Conservation (phyloP, 2,113 vertebrate species). For the Gnathonemus echidnorhynchus region DNA sequence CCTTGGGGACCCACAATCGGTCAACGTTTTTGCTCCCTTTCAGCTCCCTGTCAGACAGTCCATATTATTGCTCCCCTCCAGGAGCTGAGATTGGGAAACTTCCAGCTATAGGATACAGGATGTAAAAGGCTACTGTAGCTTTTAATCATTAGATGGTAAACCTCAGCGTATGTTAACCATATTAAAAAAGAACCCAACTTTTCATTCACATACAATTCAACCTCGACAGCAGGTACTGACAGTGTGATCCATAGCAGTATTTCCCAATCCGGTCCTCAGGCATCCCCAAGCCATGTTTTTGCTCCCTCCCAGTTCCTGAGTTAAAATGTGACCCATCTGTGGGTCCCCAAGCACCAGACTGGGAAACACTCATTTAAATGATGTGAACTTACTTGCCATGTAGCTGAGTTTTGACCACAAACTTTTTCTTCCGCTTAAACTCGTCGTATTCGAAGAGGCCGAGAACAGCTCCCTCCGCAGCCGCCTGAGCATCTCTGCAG, state of each 20-base stretch:
- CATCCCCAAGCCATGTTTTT: neutral
- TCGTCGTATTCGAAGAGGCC: slow-evolving; percentile 84
- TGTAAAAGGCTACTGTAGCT: no score
- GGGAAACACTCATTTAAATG: neutral
- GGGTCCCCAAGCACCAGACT: neutral
- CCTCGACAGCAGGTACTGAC: no score
- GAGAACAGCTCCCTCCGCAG: slow-evolving; percentile 85
- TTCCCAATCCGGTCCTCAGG: neutral
- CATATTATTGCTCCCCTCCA: neutral
- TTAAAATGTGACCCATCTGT: neutral
- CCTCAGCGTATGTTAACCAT: no score
- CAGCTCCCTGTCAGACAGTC: neutral
- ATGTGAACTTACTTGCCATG: slow-evolving; percentile 68
- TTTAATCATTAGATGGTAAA: no score
- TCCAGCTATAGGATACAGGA: no score
- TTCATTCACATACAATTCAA: no score
- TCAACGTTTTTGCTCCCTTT: neutral
- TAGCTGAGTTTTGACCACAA: slow-evolving; percentile 61
- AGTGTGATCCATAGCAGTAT: neutral
- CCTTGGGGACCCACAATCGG: fast-evolving
- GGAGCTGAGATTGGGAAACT: no score
- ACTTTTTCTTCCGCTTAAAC: slow-evolving; percentile 86
- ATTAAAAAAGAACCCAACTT: no score
- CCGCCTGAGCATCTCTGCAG: slow-evolving; percentile 83
- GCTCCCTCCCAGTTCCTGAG: neutral